These are phyloP conservation scores for Antrozous pallidus DNA, from an alignment of 2,797 vertebrate genomes.

Conservation along the genomic window DNA sequence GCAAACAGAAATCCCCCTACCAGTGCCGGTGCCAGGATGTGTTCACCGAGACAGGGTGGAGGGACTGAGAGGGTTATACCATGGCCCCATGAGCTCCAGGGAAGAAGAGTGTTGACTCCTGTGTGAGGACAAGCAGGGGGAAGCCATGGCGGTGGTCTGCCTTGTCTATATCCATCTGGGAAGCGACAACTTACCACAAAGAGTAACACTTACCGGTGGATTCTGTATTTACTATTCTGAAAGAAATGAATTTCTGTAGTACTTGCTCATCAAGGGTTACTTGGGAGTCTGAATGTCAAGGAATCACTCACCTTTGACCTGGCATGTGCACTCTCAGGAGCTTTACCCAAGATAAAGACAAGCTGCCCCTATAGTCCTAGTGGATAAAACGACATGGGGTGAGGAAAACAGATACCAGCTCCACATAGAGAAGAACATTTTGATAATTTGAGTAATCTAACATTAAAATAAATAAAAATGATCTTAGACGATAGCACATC, in stretches of 20 bases:
- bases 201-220: background rate
- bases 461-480: background rate
- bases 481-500: background rate
- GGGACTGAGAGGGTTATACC: background rate
- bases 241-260: background rate
- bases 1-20: constrained; percentile 44
- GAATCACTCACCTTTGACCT: background rate
- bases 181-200: background rate
- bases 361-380: background rate
- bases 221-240: background rate
- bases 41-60: background rate
- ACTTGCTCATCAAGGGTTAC: background rate
- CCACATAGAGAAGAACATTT: background rate
- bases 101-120: background rate
- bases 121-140: background rate
- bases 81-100: background rate
- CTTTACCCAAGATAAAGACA: background rate
- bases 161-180: background rate
- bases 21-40: fast-evolving
- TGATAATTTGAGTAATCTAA: background rate
- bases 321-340: background rate
- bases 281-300: background rate
- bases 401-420: background rate
- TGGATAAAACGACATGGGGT: background rate
- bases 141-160: constrained; percentile 48